Evolutionary conservation across 2,113 vertebrate genomes (phyloP).

Genomic region (Python bivittatus): DNA sequence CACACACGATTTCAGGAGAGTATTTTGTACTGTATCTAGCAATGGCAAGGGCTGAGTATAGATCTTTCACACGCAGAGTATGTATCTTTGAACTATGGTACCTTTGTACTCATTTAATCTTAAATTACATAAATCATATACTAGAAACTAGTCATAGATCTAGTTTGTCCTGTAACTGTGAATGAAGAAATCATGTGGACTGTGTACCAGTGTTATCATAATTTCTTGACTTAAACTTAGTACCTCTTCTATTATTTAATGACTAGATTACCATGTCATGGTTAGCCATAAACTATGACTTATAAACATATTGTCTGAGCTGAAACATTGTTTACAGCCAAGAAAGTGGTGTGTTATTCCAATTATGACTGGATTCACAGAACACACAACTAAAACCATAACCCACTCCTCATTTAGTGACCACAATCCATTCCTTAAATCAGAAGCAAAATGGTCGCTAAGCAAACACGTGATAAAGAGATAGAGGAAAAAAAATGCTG

Average conservation of each 20-base stretch:
- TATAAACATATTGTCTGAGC: background rate
- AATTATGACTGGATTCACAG: background rate
- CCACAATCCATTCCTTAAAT: background rate
- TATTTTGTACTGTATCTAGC: background rate
- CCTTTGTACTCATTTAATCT: too few relatives aligned
- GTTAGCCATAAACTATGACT: background rate
- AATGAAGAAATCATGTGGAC: background rate
- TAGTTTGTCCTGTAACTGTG: too few relatives aligned
- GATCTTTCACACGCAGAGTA: too few relatives aligned
- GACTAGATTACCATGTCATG: background rate
- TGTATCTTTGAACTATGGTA: too few relatives aligned
- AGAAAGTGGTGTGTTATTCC: background rate
- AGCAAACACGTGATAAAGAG: background rate
- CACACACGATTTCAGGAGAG: background rate
- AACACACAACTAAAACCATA: background rate
- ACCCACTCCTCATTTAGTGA: background rate
- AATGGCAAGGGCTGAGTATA: background rate
- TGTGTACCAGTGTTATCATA: background rate
- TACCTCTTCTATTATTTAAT: background rate
- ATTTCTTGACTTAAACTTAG: background rate
- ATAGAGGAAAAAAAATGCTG: background rate
- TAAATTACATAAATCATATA: background rate
- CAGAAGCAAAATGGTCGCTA: background rate
- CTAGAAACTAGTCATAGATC: background rate
- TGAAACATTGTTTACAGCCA: background rate